phyloP scores from a whole-genome alignment of 2,888 invertebrate genomes.

The Lampropteryx suffumata region DNA sequence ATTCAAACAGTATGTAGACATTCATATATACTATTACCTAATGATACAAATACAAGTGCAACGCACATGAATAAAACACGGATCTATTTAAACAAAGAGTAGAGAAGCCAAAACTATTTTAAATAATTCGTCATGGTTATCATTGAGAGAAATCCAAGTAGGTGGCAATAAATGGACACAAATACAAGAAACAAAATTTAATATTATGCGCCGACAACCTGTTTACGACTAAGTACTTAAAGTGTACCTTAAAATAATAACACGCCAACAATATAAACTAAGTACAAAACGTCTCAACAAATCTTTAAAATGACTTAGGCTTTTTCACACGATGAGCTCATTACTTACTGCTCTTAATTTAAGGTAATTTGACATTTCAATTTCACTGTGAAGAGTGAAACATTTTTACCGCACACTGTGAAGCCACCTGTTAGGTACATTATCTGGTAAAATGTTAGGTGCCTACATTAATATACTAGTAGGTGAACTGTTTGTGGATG shows the following conservation, averaged over 20 bases:
- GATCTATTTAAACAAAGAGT: neutral
- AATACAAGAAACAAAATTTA: constrained; percentile 17
- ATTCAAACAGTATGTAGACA: constrained; percentile 20
- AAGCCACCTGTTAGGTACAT: too few species aligned
- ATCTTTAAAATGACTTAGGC: constrained; percentile 40
- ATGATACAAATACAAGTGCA: neutral
- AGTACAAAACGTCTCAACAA: constrained; percentile 64
- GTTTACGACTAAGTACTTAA: constrained; percentile 31
- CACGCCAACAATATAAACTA: constrained; percentile 60
- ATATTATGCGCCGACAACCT: constrained; percentile 26
- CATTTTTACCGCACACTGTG: neutral
- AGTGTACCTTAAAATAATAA: constrained; percentile 47
- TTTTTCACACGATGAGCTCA: neutral
- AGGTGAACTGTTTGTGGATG: too few species aligned
- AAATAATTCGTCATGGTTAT: constrained; percentile 19
- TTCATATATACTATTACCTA: neutral
- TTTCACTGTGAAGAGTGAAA: neutral
- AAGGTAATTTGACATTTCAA: too few species aligned
- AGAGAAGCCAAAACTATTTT: constrained; percentile 3
- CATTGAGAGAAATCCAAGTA: constrained; percentile 3
- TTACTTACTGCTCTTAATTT: too few species aligned
- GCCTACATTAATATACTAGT: too few species aligned
- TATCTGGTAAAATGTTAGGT: too few species aligned
- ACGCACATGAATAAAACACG: constrained; percentile 4
- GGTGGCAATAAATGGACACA: neutral